Base-by-base conservation (phyloP, 2,888 invertebrate species). In the Hirudinaria manillensis region DNA sequence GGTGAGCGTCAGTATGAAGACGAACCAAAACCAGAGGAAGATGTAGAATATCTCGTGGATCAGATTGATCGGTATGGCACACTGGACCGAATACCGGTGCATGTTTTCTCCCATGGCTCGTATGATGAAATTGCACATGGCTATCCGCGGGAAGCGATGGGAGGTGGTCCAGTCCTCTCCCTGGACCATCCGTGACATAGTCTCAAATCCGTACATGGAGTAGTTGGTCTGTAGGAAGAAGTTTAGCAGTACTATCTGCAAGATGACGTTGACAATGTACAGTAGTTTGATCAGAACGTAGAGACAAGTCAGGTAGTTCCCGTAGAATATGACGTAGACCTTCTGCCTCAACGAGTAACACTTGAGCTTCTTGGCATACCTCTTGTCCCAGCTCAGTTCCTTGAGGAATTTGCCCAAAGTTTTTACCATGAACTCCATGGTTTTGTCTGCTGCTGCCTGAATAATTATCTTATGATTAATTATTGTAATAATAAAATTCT, bases 1-100 rank as follows among this genome's bases (percentile, higher is more conserved):
- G 77, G 86, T 86, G 77, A 84, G 81, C 53, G 84, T 78, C 66
- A 83, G 82, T 27, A 87, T 85, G 45, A 86, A 82, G 45, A 86
- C 82, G 72, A 87, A 82, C 87, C 87, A 87, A 81, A 86, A 87
- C 87, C 87, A 87, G 66, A 87, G 81, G 81, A 87, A 86, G 78
- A 84, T 84, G 79, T 83, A 84, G 74, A 84, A 84, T 79, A 84
- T 84, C 78, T 84, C 78, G 72, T 77, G 76, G 2, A 78, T 70
- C 19, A 78, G 76, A 34, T 78, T 78, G 53, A 77, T 75, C 34
- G 84, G 84, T 76, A 84, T 78, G 21, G 84, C 82, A 79, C 84
- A 84, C 77, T 84, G 84, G 32, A 85, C 83, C 55, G 83, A 84
- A 76, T 86, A 85, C n/a, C 72, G 45, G 55, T 77, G 74, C 38